Evolutionary conservation across 2,888 invertebrate species (phyloP), one percentile per base, ranked within the genome.

Genomic region (Corythucha ciliata): DNA sequence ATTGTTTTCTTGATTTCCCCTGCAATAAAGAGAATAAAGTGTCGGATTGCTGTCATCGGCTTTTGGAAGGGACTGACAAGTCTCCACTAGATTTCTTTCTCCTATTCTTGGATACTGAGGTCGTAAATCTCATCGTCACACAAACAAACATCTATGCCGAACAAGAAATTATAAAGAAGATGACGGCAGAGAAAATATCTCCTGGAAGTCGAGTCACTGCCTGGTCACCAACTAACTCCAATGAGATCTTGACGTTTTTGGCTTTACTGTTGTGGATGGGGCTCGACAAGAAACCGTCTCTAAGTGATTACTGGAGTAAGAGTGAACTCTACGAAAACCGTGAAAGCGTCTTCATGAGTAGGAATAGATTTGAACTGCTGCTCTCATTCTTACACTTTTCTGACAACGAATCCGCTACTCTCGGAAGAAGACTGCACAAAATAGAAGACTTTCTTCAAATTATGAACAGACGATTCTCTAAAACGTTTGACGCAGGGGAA

Each of bases 211-310:
- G 33, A 33, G n/a, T 14, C 16, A 33, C n/a, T 6, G 33, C 33
- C 16, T 33, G 39, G 39, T n/a, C 21, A 18, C 18, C 14, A n/a
- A 16, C 39, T 18, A 39, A 39, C 18, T 4, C 39, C 4, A 3
- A 18, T 21, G 39, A 39, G 20, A 39, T 39, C 18, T 18, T 18
- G 18, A 16, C 20, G 4, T 39, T 39, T 21, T 16, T 39, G 14
- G 39, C 39, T 4, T 41, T 41, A 22, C 6, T 41, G 12, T 10
- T 41, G 3, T 41, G 41, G 41, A 41, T 41, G 41, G 41, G 41
- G 3, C 22, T 41, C 3, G 41, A 41, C 41, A 4, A 41, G 24
- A 7, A 39, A 39, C 21, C 39, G 4, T 16, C 14, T 22, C 21
- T 21, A 5, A 6, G 41, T 3, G 41, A 41, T 21, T 21, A 22